Conservation (phyloP, 2,888 invertebrate species). For the Phasia obesa region DNA sequence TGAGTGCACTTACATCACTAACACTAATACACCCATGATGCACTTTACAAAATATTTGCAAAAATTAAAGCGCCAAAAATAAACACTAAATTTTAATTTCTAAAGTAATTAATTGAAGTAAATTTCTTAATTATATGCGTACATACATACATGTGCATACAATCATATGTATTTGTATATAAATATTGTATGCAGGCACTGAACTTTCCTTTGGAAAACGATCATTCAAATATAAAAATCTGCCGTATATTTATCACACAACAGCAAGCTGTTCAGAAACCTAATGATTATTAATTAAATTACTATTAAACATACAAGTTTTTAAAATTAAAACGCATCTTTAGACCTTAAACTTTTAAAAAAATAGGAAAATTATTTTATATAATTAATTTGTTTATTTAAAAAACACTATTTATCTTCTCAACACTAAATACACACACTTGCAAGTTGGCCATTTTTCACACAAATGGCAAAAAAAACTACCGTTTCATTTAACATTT, state of each 20-base stretch:
- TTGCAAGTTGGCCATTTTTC: neutral
- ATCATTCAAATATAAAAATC: neutral
- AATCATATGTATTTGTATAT: neutral
- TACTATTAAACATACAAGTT: neutral
- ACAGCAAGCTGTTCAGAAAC: constrained; percentile 23
- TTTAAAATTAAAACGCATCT: neutral
- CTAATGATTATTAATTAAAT: neutral
- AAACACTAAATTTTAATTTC: no score
- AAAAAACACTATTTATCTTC: neutral
- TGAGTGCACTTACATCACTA: no score
- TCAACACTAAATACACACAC: neutral
- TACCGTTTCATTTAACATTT: constrained; percentile 22
- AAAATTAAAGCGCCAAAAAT: no score
- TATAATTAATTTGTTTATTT: neutral
- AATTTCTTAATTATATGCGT: no score
- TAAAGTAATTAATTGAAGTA: no score
- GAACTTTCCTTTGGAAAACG: neutral
- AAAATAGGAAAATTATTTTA: neutral
- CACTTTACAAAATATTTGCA: no score
- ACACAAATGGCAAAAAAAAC: constrained; percentile 5
- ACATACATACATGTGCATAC: no score
- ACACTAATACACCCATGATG: no score
- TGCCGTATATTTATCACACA: neutral
- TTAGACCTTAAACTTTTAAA: constrained; percentile 1
- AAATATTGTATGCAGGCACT: neutral